phyloP scores from a whole-genome alignment of 2,113 vertebrate genomes.

The Arenaria interpres region DNA sequence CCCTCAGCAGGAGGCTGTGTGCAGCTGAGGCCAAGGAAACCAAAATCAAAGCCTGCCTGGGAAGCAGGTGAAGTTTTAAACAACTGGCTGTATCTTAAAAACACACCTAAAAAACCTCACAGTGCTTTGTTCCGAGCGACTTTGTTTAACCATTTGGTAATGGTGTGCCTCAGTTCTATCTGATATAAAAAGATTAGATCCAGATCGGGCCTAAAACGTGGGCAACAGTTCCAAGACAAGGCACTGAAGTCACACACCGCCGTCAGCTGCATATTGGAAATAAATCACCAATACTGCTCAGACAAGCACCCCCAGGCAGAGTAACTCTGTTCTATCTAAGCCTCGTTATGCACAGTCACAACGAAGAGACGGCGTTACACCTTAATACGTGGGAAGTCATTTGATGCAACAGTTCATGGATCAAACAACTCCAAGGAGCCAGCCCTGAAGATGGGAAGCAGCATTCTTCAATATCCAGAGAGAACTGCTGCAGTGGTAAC shows the following conservation, averaged over 20 bases:
- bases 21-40: neutral
- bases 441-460: neutral
- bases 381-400: neutral
- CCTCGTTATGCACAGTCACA: neutral
- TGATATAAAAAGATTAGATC: neutral
- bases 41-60: neutral
- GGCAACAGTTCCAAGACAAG: neutral
- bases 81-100: neutral
- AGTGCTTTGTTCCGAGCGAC: rapidly evolving
- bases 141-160: neutral
- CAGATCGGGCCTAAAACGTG: neutral
- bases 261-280: neutral
- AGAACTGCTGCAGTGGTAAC: neutral
- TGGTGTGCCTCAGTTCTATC: rapidly evolving
- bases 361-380: neutral
- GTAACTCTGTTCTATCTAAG: neutral
- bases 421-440: neutral
- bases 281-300: neutral
- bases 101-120: rapidly evolving
- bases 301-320: neutral
- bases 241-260: neutral
- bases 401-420: neutral
- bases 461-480: neutral
- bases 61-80: neutral
- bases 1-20: neutral